Evolutionary conservation across 2,113 vertebrate species (phyloP).

Genomic region (Chiloscyllium plagiosum): DNA sequence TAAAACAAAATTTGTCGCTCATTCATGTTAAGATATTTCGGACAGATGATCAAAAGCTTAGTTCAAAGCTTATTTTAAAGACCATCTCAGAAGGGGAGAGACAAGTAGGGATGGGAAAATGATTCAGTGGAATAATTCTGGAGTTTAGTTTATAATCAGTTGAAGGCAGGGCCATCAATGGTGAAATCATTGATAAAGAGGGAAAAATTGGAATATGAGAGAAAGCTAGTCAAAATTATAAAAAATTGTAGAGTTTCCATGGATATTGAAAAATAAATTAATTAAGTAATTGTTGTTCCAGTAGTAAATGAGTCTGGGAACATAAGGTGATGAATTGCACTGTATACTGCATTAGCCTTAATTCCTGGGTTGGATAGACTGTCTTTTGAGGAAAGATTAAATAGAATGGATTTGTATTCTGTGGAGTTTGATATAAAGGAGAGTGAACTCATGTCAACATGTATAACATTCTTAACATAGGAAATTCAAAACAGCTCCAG

Average conservation of each 20-base stretch:
- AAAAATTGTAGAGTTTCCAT: background rate
- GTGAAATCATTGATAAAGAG: background rate
- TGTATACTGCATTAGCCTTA: too few species aligned
- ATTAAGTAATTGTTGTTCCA: too few species aligned
- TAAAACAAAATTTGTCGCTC: background rate
- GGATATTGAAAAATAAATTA: background rate
- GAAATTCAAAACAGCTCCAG: too few species aligned
- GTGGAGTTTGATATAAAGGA: too few species aligned
- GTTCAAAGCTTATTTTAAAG: background rate
- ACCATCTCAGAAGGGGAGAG: background rate
- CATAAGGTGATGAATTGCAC: too few species aligned
- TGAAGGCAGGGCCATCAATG: background rate
- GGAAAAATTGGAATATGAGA: background rate
- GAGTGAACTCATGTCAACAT: too few species aligned
- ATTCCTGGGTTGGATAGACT: too few species aligned
- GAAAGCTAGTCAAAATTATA: too few species aligned
- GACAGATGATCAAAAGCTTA: background rate
- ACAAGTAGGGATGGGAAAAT: background rate
- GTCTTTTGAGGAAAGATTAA: too few species aligned
- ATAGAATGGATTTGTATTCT: too few species aligned
- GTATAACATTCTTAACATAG: too few species aligned
- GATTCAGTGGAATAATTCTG: background rate
- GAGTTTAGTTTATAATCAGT: background rate
- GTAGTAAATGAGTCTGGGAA: too few species aligned
- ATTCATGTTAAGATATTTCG: background rate